Evolutionary conservation across 2,888 invertebrate species (phyloP).

Genomic region (Gerosis bhagava): DNA sequence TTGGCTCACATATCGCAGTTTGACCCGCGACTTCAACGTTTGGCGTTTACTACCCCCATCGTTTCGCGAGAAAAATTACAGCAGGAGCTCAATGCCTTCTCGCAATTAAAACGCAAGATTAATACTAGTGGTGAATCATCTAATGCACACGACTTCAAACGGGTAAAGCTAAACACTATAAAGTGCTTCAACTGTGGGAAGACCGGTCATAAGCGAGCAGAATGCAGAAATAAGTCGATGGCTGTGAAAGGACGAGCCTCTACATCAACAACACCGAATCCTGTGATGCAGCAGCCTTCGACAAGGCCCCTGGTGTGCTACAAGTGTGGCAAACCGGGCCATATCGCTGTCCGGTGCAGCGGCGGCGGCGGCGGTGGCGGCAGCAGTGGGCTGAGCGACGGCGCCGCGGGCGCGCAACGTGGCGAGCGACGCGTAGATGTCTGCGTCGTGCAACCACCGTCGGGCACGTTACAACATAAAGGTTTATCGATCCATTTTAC

Average conservation of each 20-base stretch:
- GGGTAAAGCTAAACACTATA: background rate
- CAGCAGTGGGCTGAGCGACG: background rate
- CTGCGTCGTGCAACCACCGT: conserved; percentile 23
- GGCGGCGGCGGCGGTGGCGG: conserved; percentile 10
- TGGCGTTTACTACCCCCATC: conserved; percentile 24
- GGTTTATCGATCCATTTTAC: conserved; percentile 25
- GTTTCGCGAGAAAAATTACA: conserved; percentile 16
- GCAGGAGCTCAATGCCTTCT: conserved; percentile 21
- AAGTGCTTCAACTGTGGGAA: conserved; percentile 29
- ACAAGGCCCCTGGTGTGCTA: conserved; percentile 11
- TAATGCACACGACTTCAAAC: conserved; percentile 5
- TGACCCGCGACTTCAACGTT: conserved; percentile 17
- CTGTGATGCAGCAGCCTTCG: conserved; percentile 3
- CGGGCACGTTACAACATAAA: conserved; percentile 20
- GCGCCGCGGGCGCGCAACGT: background rate
- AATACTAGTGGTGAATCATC: background rate
- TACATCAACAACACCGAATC: background rate
- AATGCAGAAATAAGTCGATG: conserved; percentile 16
- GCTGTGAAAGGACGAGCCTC: background rate
- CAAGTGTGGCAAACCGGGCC: conserved; percentile 19
- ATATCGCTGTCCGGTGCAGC: conserved; percentile 17
- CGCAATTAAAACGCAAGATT: conserved; percentile 19
- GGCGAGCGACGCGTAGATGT: conserved; percentile 27
- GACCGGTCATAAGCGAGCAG: conserved; percentile 24
- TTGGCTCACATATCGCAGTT: conserved; percentile 24